phyloP scores from a whole-genome alignment of 2,888 invertebrate species.

The Galerucella calmariensis region DNA sequence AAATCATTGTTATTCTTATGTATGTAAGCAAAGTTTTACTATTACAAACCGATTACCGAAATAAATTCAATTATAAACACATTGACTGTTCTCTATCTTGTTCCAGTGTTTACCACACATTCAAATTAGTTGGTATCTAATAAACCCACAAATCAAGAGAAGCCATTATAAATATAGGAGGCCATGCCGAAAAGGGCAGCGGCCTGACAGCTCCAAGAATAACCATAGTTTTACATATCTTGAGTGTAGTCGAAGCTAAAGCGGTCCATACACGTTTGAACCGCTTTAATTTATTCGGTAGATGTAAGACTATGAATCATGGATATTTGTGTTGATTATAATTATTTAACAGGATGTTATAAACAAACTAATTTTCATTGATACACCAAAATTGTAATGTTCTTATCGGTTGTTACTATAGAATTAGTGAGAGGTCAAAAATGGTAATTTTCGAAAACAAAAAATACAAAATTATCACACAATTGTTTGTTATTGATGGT shows the following conservation, averaged over 20 bases:
- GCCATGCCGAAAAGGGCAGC: slow-evolving; percentile 65
- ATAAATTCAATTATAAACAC: slow-evolving; percentile 19
- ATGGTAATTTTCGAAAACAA: no score
- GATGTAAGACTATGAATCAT: neutral
- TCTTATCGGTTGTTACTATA: no score
- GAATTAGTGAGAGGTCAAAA: no score
- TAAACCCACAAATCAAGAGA: slow-evolving; percentile 51
- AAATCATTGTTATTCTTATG: neutral
- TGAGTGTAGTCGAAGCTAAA: slow-evolving; percentile 51
- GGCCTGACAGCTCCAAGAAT: slow-evolving; percentile 58
- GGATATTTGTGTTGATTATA: neutral
- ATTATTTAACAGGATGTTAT: neutral
- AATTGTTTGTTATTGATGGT: no score
- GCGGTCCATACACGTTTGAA: slow-evolving; percentile 41
- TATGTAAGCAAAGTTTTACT: neutral
- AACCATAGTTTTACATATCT: slow-evolving; percentile 59
- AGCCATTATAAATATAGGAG: slow-evolving; percentile 63
- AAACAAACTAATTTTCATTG: no score
- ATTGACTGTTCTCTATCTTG: neutral
- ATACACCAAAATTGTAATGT: no score
- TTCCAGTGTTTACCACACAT: slow-evolving; percentile 24
- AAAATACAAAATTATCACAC: no score
- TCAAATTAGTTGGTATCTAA: slow-evolving; percentile 39
- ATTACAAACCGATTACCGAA: neutral
- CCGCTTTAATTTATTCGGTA: neutral